Percentiles rank a stretch among this genome's conserved stretches.
phyloP scores from a whole-genome alignment of 2,888 invertebrate genomes.

The Caenorhabditis becei region DNA sequence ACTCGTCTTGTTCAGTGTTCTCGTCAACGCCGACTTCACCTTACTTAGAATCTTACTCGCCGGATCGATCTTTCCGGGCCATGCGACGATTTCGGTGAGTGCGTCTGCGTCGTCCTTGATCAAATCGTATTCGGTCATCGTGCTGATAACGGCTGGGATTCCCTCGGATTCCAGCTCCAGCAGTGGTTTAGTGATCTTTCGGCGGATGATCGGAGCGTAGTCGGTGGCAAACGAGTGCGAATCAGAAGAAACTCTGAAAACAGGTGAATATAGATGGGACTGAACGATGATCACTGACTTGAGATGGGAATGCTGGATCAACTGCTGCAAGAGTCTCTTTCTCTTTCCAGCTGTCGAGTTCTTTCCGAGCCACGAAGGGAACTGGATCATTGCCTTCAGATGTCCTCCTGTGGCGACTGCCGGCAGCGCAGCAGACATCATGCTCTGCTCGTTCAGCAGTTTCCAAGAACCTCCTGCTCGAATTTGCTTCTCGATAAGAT shows the following conservation, averaged over 20 bases:
- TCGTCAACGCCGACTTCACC: slow-evolving; percentile 94
- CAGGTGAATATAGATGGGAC: slow-evolving; percentile 7
- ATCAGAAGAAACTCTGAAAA: slow-evolving; percentile 73
- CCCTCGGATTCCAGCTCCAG: slow-evolving; percentile 83
- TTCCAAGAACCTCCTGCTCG: slow-evolving; percentile 88
- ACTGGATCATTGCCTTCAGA: slow-evolving; percentile 85
- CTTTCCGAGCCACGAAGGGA: slow-evolving; percentile 97
- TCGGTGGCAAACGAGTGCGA: slow-evolving; percentile 84
- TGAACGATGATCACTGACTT: slow-evolving; percentile 84
- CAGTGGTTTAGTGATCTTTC: slow-evolving; percentile 89
- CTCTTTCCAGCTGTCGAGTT: slow-evolving; percentile 91
- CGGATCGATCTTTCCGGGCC: slow-evolving; percentile 86
- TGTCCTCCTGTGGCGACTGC: slow-evolving; percentile 91
- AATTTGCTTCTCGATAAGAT: slow-evolving; percentile 90
- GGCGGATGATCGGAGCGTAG: slow-evolving; percentile 89
- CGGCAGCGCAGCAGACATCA: slow-evolving; percentile 93
- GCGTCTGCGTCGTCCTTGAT: slow-evolving; percentile 93
- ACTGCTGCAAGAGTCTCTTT: slow-evolving; percentile 89
- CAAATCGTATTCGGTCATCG: slow-evolving; percentile 87
- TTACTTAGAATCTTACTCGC: slow-evolving; percentile 86
- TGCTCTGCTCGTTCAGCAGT: slow-evolving; percentile 89
- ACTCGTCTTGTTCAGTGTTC: slow-evolving; percentile 92
- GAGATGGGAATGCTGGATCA: slow-evolving; percentile 90
- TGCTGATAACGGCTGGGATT: slow-evolving; percentile 66
- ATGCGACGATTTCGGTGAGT: slow-evolving; percentile 89